Conservation (phyloP, 1,140 invertebrate genomes). For the Drosophila pseudoobscura region DNA sequence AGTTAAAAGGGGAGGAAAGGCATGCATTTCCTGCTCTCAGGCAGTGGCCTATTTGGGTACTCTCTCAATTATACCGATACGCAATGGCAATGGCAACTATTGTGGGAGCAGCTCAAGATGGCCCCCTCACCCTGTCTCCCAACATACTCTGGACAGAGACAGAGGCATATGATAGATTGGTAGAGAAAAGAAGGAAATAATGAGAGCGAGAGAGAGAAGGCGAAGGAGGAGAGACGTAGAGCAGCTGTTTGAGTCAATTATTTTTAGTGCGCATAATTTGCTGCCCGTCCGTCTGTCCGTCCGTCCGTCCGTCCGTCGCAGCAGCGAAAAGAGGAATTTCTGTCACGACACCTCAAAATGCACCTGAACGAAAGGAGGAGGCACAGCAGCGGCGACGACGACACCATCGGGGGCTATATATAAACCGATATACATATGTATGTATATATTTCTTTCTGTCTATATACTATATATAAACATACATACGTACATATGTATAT, state of each 20-base stretch:
- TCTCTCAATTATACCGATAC: too few species aligned
- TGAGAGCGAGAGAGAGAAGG: neutral
- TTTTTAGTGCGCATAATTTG: slow-evolving; percentile 79
- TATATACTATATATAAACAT: slow-evolving; percentile 6
- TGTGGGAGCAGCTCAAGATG: too few species aligned
- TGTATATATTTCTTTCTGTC: slow-evolving; percentile 12
- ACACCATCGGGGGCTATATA: slow-evolving; percentile 9
- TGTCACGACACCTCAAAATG: slow-evolving; percentile 81
- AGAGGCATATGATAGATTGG: too few species aligned
- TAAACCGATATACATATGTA: slow-evolving; percentile 31
- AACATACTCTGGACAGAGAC: too few species aligned
- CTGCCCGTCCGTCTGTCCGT: slow-evolving; percentile 12
- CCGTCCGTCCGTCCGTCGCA: too few species aligned
- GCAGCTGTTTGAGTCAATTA: slow-evolving; percentile 61
- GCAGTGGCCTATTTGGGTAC: too few species aligned
- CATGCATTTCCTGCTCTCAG: too few species aligned
- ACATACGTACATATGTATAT: slow-evolving; percentile 6
- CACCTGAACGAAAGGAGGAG: slow-evolving; percentile 62
- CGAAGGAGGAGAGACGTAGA: neutral
- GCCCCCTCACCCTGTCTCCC: too few species aligned
- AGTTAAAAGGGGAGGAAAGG: too few species aligned
- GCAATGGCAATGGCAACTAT: too few species aligned
- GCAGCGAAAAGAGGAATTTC: slow-evolving; percentile 58
- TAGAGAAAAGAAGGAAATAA: slow-evolving; percentile 24
- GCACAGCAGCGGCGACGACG: slow-evolving; percentile 22